Conservation (phyloP, 2,113 vertebrate genomes). For the Numenius arquata region DNA sequence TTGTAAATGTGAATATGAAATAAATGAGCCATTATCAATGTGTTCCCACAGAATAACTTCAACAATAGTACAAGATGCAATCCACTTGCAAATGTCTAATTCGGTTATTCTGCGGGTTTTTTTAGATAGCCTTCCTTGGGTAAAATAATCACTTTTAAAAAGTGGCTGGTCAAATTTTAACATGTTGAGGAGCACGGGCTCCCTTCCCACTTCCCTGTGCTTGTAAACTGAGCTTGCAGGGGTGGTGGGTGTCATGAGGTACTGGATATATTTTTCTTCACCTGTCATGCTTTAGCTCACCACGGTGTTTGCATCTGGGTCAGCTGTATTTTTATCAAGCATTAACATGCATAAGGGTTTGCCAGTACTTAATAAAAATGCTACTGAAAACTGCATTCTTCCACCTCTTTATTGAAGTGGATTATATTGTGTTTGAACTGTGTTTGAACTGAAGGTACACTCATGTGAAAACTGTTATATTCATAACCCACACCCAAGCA, state of each 20-base stretch:
- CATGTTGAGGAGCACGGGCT: neutral
- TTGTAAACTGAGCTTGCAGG: neutral
- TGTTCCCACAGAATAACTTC: neutral
- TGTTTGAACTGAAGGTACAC: slow-evolving; percentile 39
- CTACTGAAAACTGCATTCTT: slow-evolving; percentile 18
- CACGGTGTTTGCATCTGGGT: neutral
- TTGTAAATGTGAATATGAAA: neutral
- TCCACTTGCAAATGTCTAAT: neutral
- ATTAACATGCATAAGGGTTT: slow-evolving; percentile 17
- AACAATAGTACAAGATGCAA: neutral
- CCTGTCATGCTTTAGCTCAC: neutral
- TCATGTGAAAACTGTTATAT: slow-evolving; percentile 18
- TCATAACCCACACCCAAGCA: slow-evolving; percentile 32
- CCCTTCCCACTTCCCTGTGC: neutral
- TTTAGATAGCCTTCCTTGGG: neutral
- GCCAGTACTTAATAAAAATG: slow-evolving; percentile 36
- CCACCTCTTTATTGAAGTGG: slow-evolving; percentile 10
- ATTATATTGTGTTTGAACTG: slow-evolving; percentile 41
- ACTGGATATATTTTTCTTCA: neutral
- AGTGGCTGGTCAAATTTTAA: neutral
- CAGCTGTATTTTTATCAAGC: neutral
- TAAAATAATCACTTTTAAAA: neutral
- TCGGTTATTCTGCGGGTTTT: neutral
- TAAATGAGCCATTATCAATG: neutral
- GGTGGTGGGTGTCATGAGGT: neutral